Percentiles rank a stretch among this genome's conserved stretches.
Conservation (phyloP, 2,888 invertebrate genomes). For the Hemicrepidius hirtus region DNA sequence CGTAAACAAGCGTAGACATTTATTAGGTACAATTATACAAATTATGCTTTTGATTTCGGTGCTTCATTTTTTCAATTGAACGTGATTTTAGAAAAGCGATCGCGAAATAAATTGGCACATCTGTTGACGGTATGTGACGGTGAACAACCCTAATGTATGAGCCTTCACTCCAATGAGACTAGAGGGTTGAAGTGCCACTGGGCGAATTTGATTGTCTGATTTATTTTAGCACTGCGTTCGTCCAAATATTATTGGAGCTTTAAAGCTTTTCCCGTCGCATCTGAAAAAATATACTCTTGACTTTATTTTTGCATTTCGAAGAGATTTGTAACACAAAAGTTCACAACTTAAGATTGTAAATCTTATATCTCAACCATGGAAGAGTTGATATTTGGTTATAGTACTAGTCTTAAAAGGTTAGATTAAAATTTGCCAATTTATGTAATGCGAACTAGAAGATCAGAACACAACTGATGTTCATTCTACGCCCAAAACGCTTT, state of each 20-base stretch:
- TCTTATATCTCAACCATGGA: too few relatives aligned
- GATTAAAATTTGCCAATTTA: too few relatives aligned
- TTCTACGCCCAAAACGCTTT: too few relatives aligned
- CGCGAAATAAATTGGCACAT: constrained; percentile 38
- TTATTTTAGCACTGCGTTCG: constrained; percentile 34
- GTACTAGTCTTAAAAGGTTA: too few relatives aligned
- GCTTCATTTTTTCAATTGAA: constrained; percentile 25
- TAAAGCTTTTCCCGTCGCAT: background rate
- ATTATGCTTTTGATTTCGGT: constrained; percentile 13
- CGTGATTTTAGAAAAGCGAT: constrained; percentile 21
- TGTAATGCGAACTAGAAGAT: too few relatives aligned
- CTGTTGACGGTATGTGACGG: constrained; percentile 24
- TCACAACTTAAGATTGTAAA: too few relatives aligned
- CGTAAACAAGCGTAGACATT: constrained; percentile 7
- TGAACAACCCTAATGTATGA: constrained; percentile 24
- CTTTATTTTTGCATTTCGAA: background rate
- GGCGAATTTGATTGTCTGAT: constrained; percentile 39
- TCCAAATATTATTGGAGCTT: constrained; percentile 26
- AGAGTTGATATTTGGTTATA: too few relatives aligned
- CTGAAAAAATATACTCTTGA: constrained; percentile 10
- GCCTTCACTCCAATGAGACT: constrained; percentile 34
- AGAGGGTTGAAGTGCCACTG: constrained; percentile 30
- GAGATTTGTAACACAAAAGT: too few relatives aligned
- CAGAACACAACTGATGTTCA: too few relatives aligned
- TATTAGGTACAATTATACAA: constrained; percentile 20